Percentiles rank a stretch among this genome's conserved stretches.
Conservation (phyloP, 1,140 invertebrate species). For the Drosophila trapezifrons region DNA sequence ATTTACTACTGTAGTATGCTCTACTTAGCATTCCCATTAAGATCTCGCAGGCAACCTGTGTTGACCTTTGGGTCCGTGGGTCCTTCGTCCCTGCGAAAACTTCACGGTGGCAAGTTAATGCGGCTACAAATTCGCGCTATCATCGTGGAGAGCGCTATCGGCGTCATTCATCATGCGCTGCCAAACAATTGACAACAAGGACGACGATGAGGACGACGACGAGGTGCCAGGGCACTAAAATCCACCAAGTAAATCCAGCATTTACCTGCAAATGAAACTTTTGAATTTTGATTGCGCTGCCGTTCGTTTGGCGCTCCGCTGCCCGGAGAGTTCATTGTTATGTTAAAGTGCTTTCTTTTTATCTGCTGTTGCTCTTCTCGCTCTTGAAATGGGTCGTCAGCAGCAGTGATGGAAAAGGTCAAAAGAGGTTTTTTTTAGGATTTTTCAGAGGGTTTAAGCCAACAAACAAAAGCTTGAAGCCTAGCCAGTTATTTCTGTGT, state of each 20-base stretch:
- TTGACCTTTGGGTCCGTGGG: slow-evolving; percentile 27
- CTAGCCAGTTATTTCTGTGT: no score
- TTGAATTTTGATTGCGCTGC: slow-evolving; percentile 77
- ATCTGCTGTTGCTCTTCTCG: slow-evolving; percentile 24
- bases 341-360: slow-evolving; percentile 68
- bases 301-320: slow-evolving; percentile 41
- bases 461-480: not conserved
- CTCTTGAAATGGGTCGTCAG: slow-evolving; percentile 18
- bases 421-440: not conserved
- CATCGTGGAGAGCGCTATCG: slow-evolving; percentile 62
- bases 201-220: slow-evolving; percentile 14
- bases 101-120: slow-evolving; percentile 65
- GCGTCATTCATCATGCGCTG: slow-evolving; percentile 78
- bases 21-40: slow-evolving; percentile 61
- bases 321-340: slow-evolving; percentile 46
- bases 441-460: not conserved
- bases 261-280: slow-evolving; percentile 79
- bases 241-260: slow-evolving; percentile 46
- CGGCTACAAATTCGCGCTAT: slow-evolving; percentile 72
- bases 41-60: slow-evolving; percentile 39
- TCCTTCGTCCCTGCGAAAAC: slow-evolving; percentile 25
- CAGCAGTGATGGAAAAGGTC: slow-evolving; percentile 15
- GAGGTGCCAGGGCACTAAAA: slow-evolving; percentile 16
- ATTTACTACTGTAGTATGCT: slow-evolving; percentile 59
- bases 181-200: slow-evolving; percentile 77